These are phyloP conservation scores for Xiphophorus birchmanni DNA, from an alignment of 2,797 vertebrate species.

Conservation along the genomic window DNA sequence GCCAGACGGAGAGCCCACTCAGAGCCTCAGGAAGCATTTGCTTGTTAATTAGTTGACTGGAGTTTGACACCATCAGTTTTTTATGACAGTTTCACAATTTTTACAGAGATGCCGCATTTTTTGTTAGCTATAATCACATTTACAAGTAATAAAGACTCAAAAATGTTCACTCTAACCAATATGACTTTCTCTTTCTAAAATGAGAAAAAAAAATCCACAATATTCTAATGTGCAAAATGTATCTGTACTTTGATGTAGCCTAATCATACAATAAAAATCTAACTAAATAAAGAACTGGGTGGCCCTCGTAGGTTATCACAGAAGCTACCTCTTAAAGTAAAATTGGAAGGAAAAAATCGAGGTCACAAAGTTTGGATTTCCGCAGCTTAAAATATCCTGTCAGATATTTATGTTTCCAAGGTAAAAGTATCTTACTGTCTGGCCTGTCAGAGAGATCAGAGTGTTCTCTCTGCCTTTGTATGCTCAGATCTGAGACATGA, in stretches of 20 bases:
- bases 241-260: neutral
- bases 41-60: neutral
- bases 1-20: neutral
- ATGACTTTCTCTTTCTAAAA: neutral
- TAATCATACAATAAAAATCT: neutral
- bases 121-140: neutral
- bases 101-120: neutral
- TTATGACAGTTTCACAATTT: neutral
- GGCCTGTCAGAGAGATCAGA: conserved; percentile 69
- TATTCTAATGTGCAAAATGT: neutral
- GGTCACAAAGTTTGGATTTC: conserved; percentile 1
- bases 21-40: neutral
- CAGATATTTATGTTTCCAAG: conserved; percentile 1
- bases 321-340: neutral
- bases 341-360: neutral
- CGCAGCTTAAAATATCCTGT: neutral
- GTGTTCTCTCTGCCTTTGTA: conserved; percentile 65
- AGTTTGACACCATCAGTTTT: neutral
- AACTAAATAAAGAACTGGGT: neutral
- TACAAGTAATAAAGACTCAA: neutral
- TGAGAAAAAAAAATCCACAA: neutral
- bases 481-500: conserved; percentile 65
- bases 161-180: neutral
- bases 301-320: neutral
- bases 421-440: conserved; percentile 67